These are phyloP conservation scores for Callyntrura guangdongensis DNA, from an alignment of 2,888 invertebrate species.

Conservation along the genomic window DNA sequence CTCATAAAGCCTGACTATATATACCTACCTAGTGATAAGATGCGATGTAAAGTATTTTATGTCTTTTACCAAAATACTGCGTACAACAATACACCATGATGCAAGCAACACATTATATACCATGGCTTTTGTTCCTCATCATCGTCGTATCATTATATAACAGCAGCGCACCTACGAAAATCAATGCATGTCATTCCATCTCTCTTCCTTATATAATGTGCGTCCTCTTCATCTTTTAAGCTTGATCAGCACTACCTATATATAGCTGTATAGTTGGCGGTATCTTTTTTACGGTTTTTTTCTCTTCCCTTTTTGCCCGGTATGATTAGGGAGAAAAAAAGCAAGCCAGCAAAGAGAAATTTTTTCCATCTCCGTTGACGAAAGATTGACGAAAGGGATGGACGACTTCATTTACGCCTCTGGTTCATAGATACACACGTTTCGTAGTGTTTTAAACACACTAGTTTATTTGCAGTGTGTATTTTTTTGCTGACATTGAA, in stretches of 20 bases:
- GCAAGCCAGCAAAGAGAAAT: background rate
- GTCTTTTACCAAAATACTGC: background rate
- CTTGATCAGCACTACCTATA: slow-evolving; percentile 45
- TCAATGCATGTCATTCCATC: slow-evolving; percentile 53
- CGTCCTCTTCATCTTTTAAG: slow-evolving; percentile 56
- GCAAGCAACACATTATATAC: background rate
- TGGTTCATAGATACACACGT: background rate
- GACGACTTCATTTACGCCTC: slow-evolving; percentile 45
- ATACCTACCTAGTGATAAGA: background rate
- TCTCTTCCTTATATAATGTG: background rate
- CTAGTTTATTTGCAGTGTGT: too few relatives aligned
- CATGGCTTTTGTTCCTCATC: slow-evolving; percentile 37
- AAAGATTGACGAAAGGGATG: slow-evolving; percentile 33
- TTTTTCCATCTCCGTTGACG: slow-evolving; percentile 7
- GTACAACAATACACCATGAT: slow-evolving; percentile 24
- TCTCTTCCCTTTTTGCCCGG: background rate
- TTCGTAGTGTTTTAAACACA: too few relatives aligned
- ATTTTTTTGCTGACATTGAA: slow-evolving; percentile 43
- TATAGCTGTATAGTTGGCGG: background rate
- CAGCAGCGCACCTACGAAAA: slow-evolving; percentile 37
- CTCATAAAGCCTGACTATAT: background rate
- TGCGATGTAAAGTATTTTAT: background rate
- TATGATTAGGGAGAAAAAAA: background rate
- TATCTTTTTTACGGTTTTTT: slow-evolving; percentile 23
- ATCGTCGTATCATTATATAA: background rate